Percentiles rank a stretch among this genome's conserved stretches.
Evolutionary conservation across 2,797 vertebrate species (phyloP).

Genomic region (Tenualosa thibaudeaui): DNA sequence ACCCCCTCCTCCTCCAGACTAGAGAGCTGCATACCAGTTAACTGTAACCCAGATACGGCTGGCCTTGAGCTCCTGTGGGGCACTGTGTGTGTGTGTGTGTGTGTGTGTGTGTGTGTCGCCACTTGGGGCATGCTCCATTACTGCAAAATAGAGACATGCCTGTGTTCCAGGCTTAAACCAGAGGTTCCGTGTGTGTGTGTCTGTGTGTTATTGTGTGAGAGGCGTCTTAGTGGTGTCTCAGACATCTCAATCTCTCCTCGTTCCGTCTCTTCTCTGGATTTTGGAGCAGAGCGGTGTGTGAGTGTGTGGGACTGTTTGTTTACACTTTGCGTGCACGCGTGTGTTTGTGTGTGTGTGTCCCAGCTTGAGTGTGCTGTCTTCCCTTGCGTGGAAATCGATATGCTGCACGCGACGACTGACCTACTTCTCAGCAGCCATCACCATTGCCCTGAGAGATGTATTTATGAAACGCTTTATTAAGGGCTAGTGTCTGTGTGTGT

Average conservation of each 20-base stretch:
- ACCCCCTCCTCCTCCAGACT: constrained; percentile 21
- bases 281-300: constrained; percentile 30
- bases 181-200: background rate
- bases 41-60: constrained; percentile 36
- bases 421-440: constrained; percentile 42
- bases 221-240: background rate
- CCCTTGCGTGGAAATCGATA: constrained; percentile 57
- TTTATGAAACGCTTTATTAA: constrained; percentile 50
- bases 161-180: constrained; percentile 46
- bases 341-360: constrained; percentile 22
- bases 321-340: background rate
- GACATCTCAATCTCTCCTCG: constrained; percentile 59
- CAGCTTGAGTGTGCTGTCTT: constrained; percentile 45
- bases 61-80: constrained; percentile 35
- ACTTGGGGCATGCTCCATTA: constrained; percentile 44
- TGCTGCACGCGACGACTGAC: constrained; percentile 52
- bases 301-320: background rate
- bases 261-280: constrained; percentile 51
- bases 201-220: background rate
- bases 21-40: constrained; percentile 37
- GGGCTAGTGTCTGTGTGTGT: too few relatives aligned
- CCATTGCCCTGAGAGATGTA: constrained; percentile 37
- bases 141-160: constrained; percentile 27
- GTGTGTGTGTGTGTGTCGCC: constrained; percentile 10
- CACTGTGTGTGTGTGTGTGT: background rate